Evolutionary conservation across 2,113 vertebrate genomes (phyloP), one percentile per base, ranked within the genome.

Genomic region (Bubo scandiacus): DNA sequence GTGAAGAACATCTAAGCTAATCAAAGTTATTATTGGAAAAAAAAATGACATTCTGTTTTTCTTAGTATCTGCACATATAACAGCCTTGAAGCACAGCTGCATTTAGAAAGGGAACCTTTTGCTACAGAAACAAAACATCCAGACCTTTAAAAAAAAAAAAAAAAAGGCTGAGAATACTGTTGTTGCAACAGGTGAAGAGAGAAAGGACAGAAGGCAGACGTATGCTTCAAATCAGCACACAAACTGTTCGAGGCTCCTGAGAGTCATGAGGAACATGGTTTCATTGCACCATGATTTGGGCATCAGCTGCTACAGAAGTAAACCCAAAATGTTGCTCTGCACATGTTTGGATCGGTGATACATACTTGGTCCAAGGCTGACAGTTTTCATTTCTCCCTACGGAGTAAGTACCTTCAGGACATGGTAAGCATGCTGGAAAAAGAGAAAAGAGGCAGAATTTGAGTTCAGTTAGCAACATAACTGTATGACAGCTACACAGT

Each of bases 321-420:
- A 74, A 23, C 4, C 5, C 12, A 30, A 34, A 45, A 43, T 2
- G 17, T 12, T 27, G 59, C 61, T 67, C 49, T 38, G 45, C 51
- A 40, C 15, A 10, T 1, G 1, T 4, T 6, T 38, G 29, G 54
- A 7, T 49, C n/a, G 34, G 45, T 2, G 15, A 75, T 61, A 97
- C 98, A 21, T 97, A 98, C 98, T 98, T 96, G 32, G 97, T 98
- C 98, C 98, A 98, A 45, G 97, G 98, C 1, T 5, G 97, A 67
- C 98, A 98, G 11, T 58, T 65, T 22, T 96, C 43, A 19, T 98
- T 95, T 26, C 80, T 30, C 27, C 98, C 97, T 3, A 2, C 27
- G 51, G 98, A 98, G 59, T 98, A 98, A 88, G 83, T 92, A 10
- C 98, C 98, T 9, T 84, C 61, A 18, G 94, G 97, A 66, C 98